Evolutionary conservation across 2,888 invertebrate species (phyloP).

Genomic region (Yponomeuta cagnagella): DNA sequence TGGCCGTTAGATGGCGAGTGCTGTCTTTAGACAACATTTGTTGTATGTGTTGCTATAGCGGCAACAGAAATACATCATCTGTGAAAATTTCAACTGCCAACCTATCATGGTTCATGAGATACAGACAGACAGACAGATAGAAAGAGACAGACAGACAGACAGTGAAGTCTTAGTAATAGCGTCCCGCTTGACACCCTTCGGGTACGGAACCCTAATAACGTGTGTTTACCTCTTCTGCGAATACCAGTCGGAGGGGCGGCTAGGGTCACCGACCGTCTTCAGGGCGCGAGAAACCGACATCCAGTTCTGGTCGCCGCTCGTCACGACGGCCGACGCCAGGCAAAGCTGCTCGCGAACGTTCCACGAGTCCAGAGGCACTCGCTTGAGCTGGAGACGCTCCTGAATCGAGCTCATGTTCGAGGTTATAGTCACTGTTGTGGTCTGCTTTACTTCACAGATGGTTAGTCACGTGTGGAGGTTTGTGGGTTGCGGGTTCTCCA

Average conservation of each 20-base stretch:
- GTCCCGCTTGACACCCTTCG: no score
- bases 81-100: no score
- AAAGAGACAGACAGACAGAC: no score
- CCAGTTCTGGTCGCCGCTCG: slow-evolving; percentile 95
- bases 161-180: no score
- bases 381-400: slow-evolving; percentile 74
- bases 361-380: slow-evolving; percentile 89
- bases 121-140: no score
- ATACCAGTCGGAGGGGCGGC: slow-evolving; percentile 89
- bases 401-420: slow-evolving; percentile 61
- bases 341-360: slow-evolving; percentile 88
- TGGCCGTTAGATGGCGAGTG: no score
- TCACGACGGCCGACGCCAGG: slow-evolving; percentile 88
- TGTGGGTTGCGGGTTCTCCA: no score
- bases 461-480: no score
- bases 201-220: not conserved
- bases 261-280: slow-evolving; percentile 85
- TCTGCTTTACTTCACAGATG: not conserved
- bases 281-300: slow-evolving; percentile 89
- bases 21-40: no score
- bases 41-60: no score
- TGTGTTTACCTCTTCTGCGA: slow-evolving; percentile 78
- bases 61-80: no score
- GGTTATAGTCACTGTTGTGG: not conserved
- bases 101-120: no score